These are phyloP conservation scores for Aphis gossypii DNA, from an alignment of 1,140 invertebrate genomes.

Conservation along the genomic window DNA sequence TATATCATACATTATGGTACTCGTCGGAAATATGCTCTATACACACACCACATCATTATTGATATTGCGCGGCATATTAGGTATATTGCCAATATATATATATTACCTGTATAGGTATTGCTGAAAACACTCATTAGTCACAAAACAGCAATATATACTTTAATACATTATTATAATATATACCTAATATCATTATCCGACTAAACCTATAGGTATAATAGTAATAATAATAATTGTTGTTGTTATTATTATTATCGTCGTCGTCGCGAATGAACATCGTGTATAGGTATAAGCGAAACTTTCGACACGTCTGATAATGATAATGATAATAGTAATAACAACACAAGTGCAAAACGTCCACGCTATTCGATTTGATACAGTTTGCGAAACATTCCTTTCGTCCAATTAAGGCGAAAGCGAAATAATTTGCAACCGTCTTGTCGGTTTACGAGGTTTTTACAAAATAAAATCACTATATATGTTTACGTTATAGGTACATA, in stretches of 20 bases:
- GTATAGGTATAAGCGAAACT: neutral
- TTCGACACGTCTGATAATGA: neutral
- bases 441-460: slow-evolving; percentile 20
- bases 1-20: neutral
- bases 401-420: slow-evolving; percentile 50
- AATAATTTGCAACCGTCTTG: slow-evolving; percentile 21
- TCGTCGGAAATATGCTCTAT: neutral
- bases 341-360: slow-evolving; percentile 27
- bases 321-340: neutral
- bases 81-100: too few relatives aligned
- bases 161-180: neutral
- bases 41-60: neutral
- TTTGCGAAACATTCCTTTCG: slow-evolving; percentile 37
- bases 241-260: neutral
- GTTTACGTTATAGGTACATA: neutral
- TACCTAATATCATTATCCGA: neutral
- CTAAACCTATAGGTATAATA: neutral
- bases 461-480: slow-evolving; percentile 20
- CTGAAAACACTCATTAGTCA: neutral
- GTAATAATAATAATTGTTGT: neutral
- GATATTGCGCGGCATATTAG: neutral
- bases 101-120: neutral
- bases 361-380: slow-evolving; percentile 33
- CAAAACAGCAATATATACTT: neutral
- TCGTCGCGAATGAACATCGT: neutral